Conservation (phyloP, 1,140 invertebrate species). For the Bacillus rossius region DNA sequence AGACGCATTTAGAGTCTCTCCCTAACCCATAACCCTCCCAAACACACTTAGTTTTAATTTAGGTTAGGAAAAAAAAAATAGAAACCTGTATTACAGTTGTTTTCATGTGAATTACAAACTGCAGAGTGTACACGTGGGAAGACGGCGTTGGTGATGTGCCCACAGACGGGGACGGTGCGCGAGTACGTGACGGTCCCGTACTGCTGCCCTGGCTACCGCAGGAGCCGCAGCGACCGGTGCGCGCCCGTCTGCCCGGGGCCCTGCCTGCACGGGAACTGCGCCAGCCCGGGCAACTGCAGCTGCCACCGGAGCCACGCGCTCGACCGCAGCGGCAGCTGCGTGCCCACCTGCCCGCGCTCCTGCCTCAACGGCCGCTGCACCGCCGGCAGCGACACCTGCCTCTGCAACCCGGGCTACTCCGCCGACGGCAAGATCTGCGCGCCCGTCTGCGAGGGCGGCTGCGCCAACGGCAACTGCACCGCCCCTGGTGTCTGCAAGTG, state of each 20-base stretch:
- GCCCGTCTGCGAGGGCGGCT: conserved; percentile 39
- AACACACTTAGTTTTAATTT: too few relatives aligned
- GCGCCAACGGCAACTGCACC: conserved; percentile 37
- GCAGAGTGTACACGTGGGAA: too few relatives aligned
- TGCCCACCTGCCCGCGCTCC: conserved; percentile 38
- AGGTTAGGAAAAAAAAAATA: too few relatives aligned
- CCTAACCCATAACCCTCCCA: too few relatives aligned
- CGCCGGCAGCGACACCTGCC: conserved; percentile 43
- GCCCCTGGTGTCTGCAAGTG: conserved; percentile 39
- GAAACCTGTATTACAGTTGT: too few relatives aligned
- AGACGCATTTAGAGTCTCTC: too few relatives aligned
- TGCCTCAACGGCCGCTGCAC: conserved; percentile 37
- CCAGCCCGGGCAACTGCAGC: conserved; percentile 44
- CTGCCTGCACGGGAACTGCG: conserved; percentile 44
- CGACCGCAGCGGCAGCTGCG: conserved; percentile 29
- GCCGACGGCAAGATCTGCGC: conserved; percentile 32
- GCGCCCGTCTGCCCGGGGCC: conserved; percentile 37
- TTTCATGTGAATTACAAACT: too few relatives aligned
- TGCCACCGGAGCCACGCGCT: conserved; percentile 55
- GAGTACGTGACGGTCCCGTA: not conserved
- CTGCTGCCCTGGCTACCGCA: conserved; percentile 40
- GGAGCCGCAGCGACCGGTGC: conserved; percentile 33
- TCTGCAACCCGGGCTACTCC: conserved; percentile 56
- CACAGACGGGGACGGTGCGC: too few relatives aligned
- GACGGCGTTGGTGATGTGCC: too few relatives aligned